Conservation (phyloP, 2,113 vertebrate genomes). For the Peromyscus polionotus region DNA sequence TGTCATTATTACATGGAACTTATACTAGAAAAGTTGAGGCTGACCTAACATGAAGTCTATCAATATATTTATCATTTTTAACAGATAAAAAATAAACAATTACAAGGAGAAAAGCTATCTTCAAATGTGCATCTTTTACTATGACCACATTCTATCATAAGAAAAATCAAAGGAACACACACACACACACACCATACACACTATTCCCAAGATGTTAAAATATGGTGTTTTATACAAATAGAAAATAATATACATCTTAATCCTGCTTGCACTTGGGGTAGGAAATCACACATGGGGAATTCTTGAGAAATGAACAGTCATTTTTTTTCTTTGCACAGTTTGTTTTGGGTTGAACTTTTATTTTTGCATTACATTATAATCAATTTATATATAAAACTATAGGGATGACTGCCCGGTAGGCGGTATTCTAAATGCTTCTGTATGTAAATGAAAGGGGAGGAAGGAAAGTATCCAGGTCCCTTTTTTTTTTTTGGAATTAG, state of each 20-base stretch:
- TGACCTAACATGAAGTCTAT: not conserved
- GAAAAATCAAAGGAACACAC: not conserved
- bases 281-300: not conserved
- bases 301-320: not conserved
- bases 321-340: not conserved
- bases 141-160: not conserved
- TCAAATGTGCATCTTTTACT: not conserved
- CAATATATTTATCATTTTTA: not conserved
- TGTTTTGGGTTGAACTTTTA: too few species aligned
- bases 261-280: not conserved
- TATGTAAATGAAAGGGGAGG: not conserved
- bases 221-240: not conserved
- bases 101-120: not conserved
- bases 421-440: not conserved
- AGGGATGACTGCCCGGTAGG: not conserved
- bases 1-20: not conserved
- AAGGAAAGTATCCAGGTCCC: not conserved
- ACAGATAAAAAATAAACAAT: not conserved
- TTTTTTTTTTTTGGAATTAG: not conserved
- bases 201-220: not conserved
- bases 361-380: not conserved
- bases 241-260: not conserved
- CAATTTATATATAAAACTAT: not conserved
- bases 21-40: not conserved
- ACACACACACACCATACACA: not conserved